phyloP scores from a whole-genome alignment of 1,140 invertebrate genomes.

The Cryptotermes secundus region DNA sequence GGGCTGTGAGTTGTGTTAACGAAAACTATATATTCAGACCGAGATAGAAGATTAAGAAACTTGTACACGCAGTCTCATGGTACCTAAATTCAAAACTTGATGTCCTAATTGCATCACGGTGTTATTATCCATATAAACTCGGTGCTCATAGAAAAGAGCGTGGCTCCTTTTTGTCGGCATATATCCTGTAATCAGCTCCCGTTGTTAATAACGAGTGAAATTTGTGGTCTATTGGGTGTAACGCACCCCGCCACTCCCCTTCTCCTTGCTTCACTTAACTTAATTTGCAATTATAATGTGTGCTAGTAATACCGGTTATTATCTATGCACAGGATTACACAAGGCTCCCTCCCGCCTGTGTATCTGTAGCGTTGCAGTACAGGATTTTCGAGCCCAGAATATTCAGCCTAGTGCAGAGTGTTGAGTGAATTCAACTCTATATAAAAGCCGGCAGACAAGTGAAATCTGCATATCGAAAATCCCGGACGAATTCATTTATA shows the following conservation, averaged over 20 bases:
- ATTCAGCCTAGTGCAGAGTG: too few relatives aligned
- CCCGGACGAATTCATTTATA: too few relatives aligned
- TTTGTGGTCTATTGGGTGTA: not conserved
- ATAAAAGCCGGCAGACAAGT: too few relatives aligned
- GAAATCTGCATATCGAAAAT: too few relatives aligned
- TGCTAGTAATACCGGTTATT: not conserved
- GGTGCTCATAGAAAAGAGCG: not conserved
- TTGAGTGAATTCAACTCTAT: too few relatives aligned
- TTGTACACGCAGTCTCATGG: too few relatives aligned
- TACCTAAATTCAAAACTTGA: too few relatives aligned
- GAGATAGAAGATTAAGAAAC: too few relatives aligned
- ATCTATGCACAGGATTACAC: not conserved
- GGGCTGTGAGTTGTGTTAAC: too few relatives aligned
- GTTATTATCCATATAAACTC: not conserved
- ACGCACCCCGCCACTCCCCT: not conserved
- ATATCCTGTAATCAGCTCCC: not conserved
- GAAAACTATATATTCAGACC: too few relatives aligned
- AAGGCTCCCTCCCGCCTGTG: not conserved
- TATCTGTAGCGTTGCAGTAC: not conserved
- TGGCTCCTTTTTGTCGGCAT: not conserved
- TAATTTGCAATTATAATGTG: constrained; percentile 17
- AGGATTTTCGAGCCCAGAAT: not conserved
- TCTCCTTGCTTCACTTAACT: not conserved
- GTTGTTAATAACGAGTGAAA: not conserved
- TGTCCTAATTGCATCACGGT: too few relatives aligned